Base-by-base conservation (phyloP, 1,140 invertebrate genomes). In the Tetramorium parvispinum region DNA sequence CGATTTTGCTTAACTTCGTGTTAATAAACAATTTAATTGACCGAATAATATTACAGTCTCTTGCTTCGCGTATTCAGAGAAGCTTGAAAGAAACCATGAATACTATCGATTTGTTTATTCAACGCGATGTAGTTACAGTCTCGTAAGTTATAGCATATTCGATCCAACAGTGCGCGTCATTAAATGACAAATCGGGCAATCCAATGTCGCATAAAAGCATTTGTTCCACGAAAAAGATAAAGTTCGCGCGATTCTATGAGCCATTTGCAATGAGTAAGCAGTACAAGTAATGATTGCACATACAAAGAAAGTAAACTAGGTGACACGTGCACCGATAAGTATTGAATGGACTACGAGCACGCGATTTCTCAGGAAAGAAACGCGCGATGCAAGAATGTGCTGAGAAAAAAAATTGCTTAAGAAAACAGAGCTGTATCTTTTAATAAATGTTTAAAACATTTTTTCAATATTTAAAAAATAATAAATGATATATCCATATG, bases 321-420 rank as follows among this genome's bases (percentile, higher is more conserved):
- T 88, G 88, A 82, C 66, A 77, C 63, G 68, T 87, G 86, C 57
- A 59, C 32, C 61, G 89, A 91, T 90, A 88, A 88, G 75, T 83
- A 89, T 88, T 86, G 86, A 77, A 81, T 87, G 43, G 71, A 57
- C 43, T 63, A 70, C 21, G 40, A 77, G 57, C 65, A 70, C 70
- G 55, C 59, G 49, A 79, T 85, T 89, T 57, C 77, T 27, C 55
- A 37, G 24, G 51, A 65, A 75, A 51, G 59, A 51, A 73, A 76
- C 32, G 32, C 32, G 3, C 32, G 53, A 13, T 32, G 79, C 51
- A 46, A 21, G 37, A 46, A 57, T 43, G 53, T 18, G 40, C 18
- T 3, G 40, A 51, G 32, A 5, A 21, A 18, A 18, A 82, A 71
- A 55, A 82, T 1, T 43, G 78, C 10, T 53, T 21, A 13, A 32